Base-by-base conservation (phyloP, 2,113 vertebrate species). In the Melanotaenia duboulayi region DNA sequence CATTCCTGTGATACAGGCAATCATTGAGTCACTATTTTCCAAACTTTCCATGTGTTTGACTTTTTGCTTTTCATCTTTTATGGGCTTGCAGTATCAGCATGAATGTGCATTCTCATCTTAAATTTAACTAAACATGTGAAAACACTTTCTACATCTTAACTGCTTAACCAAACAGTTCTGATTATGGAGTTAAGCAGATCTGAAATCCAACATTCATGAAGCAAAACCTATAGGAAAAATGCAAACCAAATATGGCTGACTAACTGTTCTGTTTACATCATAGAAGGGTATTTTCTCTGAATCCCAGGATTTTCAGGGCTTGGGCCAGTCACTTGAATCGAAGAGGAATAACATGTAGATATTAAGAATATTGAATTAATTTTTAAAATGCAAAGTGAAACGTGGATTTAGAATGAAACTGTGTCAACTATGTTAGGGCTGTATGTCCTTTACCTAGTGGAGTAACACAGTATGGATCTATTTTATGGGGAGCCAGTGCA, bases 1-100 rank as follows among this genome's bases (percentile, higher is more conserved):
- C 24, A 65, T 71, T 76, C 58, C 28, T 74, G 62, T 58, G 58
- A 65, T 50, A 22, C 14, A 32, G 37, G 35, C 39, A 65, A 60
- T 83, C 40, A 50, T 10, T 60, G 56, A 20, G 58, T 62, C 44
- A 8, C 44, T 56, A 62, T 72, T 73, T 68, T 55, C 14, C 42
- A 59, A 71, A 59, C 37, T 70, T 17, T 23, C 56, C 19, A 64
- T 58, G 23, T 55, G 24, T 52, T 64, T 23, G 40, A 69, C 40
- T 49, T 69, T 2, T n/a, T 7, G 39, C 52, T 42, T 28, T 65
- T 39, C 67, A n/a, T 20, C 16, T 46, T 25, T 42, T 24, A 4
- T 42, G 3, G 7, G 7, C 6, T 48, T 19, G 19, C 1, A 19
- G 42, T 44, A 3, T 44, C 13, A 44, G 42, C 42, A 44, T 12